Evolutionary conservation across 2,797 vertebrate species (phyloP), one percentile per base, ranked within the genome.

Genomic region (Melanotaenia nigrans): DNA sequence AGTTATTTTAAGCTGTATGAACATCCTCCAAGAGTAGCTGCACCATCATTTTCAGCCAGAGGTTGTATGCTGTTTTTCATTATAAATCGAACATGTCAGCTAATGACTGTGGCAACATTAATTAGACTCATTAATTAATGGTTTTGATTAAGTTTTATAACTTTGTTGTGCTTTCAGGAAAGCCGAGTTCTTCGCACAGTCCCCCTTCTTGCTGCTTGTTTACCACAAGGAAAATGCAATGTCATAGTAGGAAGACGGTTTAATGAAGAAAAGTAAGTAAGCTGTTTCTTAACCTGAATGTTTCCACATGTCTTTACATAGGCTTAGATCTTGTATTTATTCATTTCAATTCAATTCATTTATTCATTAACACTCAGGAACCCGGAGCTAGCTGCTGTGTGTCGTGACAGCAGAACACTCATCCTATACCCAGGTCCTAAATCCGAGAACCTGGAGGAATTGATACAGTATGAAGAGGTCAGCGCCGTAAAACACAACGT

Each of bases 371-470:
- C 28, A 2, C 60, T 51, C 83, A 99, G 98, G 85, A 94, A 97
- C 85, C 94, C 95, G 35, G 97, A 99, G 83, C 93, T 99, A 84
- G 96, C 97, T 54, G 75, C 93, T 1, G 91, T 99, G 73, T 99
- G 97, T 89, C 95, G 79, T 70, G 96, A 95, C 88, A 89, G 93
- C 61, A 91, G 32, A 82, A 97, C 97, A 7, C 90, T 99, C 47
- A 94, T 99, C 88, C 89, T 99, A 61, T 99, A 98, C 92, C 97
- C 98, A 5, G 97, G 97, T 54, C 93, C 95, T 28, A 95, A 96
- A 61, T 97, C 97, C 40, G 92, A 93, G 75, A 95, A 96, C 91
- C 93, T 99, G 88, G 97, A 99, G 90, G 97, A 99, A 77, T 40
- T 96, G 1, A 78, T 89, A n/a, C 86, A 86, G 20, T 18, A 73